Base-by-base conservation (phyloP, 2,888 invertebrate species). In the Agrilus cyanescens region DNA sequence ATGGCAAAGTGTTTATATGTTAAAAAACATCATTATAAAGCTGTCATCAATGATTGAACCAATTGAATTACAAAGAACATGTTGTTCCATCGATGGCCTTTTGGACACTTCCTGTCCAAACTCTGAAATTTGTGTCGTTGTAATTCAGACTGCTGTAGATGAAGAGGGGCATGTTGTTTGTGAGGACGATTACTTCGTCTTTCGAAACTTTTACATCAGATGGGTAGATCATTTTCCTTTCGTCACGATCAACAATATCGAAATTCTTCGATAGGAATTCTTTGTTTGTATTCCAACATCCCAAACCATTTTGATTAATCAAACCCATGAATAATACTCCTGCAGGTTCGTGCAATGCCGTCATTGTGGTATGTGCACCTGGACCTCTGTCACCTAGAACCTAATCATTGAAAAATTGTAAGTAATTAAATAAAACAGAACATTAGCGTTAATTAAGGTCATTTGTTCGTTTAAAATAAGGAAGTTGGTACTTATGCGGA, bases 251-350 rank as follows among this genome's bases (percentile, higher is more conserved):
- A 1, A 85, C 67, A 1, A 78, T 60, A 1, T 66, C 75, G 15
- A 78, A 68, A 43, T 74, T 78, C 1, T 61, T 60, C 4, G 57
- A 44, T 14, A 13, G 30, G 13, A 45, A 31, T 0, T 69, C 59
- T 25, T 25, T 25, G 10, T 25, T 10, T 0, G 72, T 73, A 53
- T 84, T 80, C 86, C 86, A 88, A 56, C 87, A 88, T 0, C 81
- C 80, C 0, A 88, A 61, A 0, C 80, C 81, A 54, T 84, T 80
- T 13, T 74, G 70, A 32, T 79, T 82, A 1, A 86, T 75, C 49
- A 84, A 75, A 0, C 78, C 78, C 56, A 79, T 79, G 64, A 86
- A 83, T 32, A 85, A 62, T 1, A 80, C 74, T 0, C 75, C 75
- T 0, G 76, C 72, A 0, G 63, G 56, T 4, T 67, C 59, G 57